Percentiles rank a stretch among this genome's conserved stretches.
phyloP scores from a whole-genome alignment of 2,113 vertebrate species.

The Fukomys damarensis region DNA sequence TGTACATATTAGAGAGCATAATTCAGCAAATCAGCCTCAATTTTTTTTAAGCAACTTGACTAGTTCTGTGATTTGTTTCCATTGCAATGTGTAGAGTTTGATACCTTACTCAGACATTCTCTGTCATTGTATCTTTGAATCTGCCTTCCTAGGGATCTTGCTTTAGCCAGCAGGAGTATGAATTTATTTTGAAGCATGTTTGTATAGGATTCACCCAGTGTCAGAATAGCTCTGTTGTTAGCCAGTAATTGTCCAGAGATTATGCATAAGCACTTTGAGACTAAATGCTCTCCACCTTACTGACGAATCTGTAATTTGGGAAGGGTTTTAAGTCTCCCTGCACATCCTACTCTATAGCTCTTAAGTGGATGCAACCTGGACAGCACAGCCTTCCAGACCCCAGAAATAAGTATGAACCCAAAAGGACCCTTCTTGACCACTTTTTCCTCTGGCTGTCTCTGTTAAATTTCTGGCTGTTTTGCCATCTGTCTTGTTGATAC shows the following conservation, averaged over 20 bases:
- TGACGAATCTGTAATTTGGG: no score
- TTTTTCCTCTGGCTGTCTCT: background rate
- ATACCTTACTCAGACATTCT: background rate
- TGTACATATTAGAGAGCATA: background rate
- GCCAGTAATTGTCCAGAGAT: background rate
- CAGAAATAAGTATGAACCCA: no score
- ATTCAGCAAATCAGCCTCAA: background rate
- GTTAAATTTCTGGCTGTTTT: no score
- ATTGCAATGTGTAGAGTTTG: background rate
- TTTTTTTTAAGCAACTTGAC: background rate
- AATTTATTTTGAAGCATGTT: constrained; percentile 1
- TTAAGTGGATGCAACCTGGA: background rate
- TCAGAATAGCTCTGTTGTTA: background rate
- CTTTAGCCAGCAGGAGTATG: background rate
- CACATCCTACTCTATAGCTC: constrained; percentile 3
- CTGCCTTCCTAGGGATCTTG: background rate
- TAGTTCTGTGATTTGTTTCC: no score
- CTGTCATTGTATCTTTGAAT: background rate
- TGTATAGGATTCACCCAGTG: background rate
- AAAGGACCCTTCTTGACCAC: background rate
- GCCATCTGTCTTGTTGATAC: background rate
- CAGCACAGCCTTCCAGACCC: background rate
- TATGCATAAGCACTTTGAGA: background rate
- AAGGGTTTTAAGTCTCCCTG: background rate
- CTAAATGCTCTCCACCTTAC: no score